Evolutionary conservation across 2,113 vertebrate species (phyloP).

Genomic region (Dromiciops gliroides): DNA sequence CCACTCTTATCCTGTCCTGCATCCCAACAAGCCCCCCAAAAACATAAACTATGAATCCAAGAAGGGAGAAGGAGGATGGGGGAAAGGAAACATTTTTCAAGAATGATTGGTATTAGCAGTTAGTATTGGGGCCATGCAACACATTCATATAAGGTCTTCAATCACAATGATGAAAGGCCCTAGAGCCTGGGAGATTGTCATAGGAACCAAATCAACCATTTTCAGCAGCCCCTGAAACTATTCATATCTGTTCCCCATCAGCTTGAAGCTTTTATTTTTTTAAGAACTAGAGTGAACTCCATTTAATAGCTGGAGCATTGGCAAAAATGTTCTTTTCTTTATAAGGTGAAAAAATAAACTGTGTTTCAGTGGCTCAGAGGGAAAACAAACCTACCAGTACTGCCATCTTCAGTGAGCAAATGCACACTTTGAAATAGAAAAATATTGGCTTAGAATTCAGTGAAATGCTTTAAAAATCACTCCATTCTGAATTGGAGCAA

Average conservation of each 20-base stretch:
- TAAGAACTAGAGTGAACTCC: constrained; percentile 48
- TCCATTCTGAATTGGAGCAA: constrained; percentile 27
- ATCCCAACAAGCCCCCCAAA: not conserved
- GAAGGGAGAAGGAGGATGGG: not conserved
- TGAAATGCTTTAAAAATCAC: constrained; percentile 41
- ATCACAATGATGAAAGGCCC: constrained; percentile 25
- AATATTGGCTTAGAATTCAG: constrained; percentile 56
- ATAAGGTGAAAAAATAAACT: constrained; percentile 58
- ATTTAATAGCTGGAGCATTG: constrained; percentile 47
- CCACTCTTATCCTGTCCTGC: not conserved
- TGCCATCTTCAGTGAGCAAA: constrained; percentile 63
- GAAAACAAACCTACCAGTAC: constrained; percentile 65
- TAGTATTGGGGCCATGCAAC: constrained; percentile 27
- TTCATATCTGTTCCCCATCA: constrained; percentile 38
- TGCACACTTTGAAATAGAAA: constrained; percentile 49
- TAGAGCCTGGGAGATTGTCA: not conserved
- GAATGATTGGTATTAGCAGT: not conserved
- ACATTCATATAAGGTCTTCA: constrained; percentile 9
- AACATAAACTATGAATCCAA: constrained; percentile 28
- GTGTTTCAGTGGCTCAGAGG: constrained; percentile 61
- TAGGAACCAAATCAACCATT: constrained; percentile 25
- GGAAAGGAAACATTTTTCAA: not conserved
- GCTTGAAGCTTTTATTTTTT: constrained; percentile 41
- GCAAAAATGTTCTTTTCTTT: constrained; percentile 57
- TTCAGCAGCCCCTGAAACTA: constrained; percentile 54